Evolutionary conservation across 2,797 vertebrate species (phyloP).

Genomic region (Helicolenus hilgendorfi): DNA sequence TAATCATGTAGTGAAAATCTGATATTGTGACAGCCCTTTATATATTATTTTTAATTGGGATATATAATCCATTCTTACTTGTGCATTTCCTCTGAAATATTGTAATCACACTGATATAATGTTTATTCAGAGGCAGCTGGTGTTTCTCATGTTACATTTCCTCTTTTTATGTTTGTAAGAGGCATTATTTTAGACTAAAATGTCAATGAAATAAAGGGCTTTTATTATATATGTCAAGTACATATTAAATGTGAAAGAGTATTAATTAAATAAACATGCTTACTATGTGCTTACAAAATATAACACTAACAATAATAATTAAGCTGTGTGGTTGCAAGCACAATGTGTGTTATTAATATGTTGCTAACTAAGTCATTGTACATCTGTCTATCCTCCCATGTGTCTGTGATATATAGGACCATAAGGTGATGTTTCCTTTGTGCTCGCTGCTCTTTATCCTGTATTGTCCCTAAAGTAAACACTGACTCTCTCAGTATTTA

Average conservation of each 20-base stretch:
- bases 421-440: conserved; percentile 94
- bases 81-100: not conserved
- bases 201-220: not conserved
- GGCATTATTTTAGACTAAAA: not conserved
- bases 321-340: not conserved
- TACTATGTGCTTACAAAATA: not conserved
- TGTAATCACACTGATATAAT: not conserved
- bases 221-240: not conserved
- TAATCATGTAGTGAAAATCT: too few species aligned
- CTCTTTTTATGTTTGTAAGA: not conserved
- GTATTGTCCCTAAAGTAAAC: conserved; percentile 67
- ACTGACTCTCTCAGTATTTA: conserved; percentile 68
- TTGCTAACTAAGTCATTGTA: conserved; percentile 62
- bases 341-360: conserved; percentile 25
- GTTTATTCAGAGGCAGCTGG: not conserved
- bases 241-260: not conserved
- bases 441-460: conserved; percentile 68
- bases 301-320: not conserved
- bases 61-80: not conserved
- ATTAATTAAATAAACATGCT: not conserved
- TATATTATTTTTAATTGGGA: not conserved
- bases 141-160: not conserved
- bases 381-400: conserved; percentile 87
- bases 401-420: conserved; percentile 91
- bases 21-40: too few species aligned